phyloP scores from a whole-genome alignment of 2,797 vertebrate genomes.

The Myotis vivesi region DNA sequence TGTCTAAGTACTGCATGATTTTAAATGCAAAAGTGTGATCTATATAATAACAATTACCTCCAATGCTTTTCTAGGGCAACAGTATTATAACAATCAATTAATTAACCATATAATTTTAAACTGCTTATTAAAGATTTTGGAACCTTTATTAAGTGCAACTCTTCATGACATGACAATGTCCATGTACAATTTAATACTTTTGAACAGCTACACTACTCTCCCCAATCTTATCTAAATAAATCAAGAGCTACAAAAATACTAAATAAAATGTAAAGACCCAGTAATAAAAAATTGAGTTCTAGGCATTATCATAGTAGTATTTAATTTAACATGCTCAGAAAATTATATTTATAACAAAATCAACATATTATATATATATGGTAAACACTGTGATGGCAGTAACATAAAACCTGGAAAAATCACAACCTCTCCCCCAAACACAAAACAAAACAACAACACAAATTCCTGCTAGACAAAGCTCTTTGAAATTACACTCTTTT shows the following conservation, averaged over 20 bases:
- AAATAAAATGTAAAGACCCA: not conserved
- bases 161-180: not conserved
- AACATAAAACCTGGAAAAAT: constrained; percentile 10
- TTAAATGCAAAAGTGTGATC: not conserved
- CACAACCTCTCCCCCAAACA: not conserved
- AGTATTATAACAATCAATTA: not conserved
- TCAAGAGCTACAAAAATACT: not conserved
- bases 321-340: constrained; percentile 18
- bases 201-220: not conserved
- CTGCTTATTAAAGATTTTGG: not conserved
- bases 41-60: not conserved
- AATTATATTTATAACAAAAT: not conserved
- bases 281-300: not conserved
- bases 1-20: not conserved
- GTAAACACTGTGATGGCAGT: not conserved
- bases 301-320: not conserved
- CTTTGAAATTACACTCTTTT: constrained; percentile 13
- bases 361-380: not conserved
- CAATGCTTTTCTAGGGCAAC: not conserved
- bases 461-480: not conserved
- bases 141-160: not conserved
- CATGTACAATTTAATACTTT: not conserved
- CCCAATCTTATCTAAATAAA: not conserved
- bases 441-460: not conserved
- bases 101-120: not conserved